Base-by-base conservation (phyloP, 2,797 vertebrate genomes). In the Pempheris klunzingeri region DNA sequence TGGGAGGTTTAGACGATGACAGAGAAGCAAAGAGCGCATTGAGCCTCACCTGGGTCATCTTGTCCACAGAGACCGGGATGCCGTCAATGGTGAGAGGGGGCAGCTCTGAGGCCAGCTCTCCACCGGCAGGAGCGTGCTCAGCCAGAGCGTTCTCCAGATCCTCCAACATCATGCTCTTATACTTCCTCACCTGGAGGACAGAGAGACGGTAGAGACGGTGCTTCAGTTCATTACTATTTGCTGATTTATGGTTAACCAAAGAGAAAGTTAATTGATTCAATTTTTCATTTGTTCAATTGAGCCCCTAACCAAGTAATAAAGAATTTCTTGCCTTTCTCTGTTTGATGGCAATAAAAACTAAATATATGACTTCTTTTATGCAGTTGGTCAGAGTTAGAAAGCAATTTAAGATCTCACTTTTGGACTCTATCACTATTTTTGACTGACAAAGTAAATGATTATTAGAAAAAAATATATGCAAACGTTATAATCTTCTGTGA, bases 11-110 rank as follows among this genome's bases (percentile, higher is more conserved):
- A 14, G 6, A n/a, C 20, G 1, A 5, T 32, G 30, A 46, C 6
- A 15, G 7, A 55, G 24, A n/a, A 62, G 17, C 11, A 39, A 43
- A 62, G 7, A 26, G 3, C 41, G 20, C 18, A 14, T 13, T 7
- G 49, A 66, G 64, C 2, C 83, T 92, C 86, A 99, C 98, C 97
- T 99, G 98, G 77, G 98, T 99, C 98, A 99, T 99, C 90, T 99
- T 99, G 93, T 99, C 98, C 92, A 99, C 98, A 2, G 98, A 99
- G 52, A 99, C 98, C 0, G 98, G 98, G 91, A 99, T 99, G 87
- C 98, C 98, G 0, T 99, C 98, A 1, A 99, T 99, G 84, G 98
- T 99, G 78, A 99, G 96, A 2, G 98, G 97, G 0, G 98, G 98
- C 73, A 99, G 93, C 87, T 99, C 98, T 0, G 98, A 99, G 88